Conservation (phyloP, 2,797 vertebrate genomes). For the Eulemur rubriventer region DNA sequence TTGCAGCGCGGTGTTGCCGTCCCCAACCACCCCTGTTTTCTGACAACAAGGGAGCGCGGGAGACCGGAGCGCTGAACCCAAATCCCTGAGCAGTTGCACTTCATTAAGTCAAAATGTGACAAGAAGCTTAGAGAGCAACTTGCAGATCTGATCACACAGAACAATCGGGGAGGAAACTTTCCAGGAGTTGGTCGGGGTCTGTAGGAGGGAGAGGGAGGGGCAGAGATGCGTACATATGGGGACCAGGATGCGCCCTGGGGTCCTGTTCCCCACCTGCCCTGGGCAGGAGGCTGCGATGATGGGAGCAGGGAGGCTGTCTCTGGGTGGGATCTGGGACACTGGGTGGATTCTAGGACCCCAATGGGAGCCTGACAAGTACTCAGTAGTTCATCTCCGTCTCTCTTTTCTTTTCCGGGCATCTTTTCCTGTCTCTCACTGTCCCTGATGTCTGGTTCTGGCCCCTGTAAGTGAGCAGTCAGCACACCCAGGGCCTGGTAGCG, state of each 20-base stretch:
- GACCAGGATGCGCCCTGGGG: background rate
- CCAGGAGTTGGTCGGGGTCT: conserved; percentile 78
- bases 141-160: conserved; percentile 99
- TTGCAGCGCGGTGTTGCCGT: conserved; percentile 96
- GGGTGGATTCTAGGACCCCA: background rate
- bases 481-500: background rate
- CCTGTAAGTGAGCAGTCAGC: background rate
- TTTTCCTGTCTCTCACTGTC: background rate
- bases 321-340: background rate
- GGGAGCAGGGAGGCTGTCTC: background rate
- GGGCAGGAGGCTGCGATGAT: background rate
- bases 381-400: background rate
- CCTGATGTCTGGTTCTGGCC: background rate
- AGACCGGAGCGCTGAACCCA: conserved; percentile 99
- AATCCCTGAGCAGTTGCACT: conserved; percentile 99
- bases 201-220: background rate
- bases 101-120: conserved; percentile 99
- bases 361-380: background rate
- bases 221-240: rapidly evolving
- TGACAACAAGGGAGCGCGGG: conserved; percentile 99
- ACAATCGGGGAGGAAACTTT: conserved; percentile 99
- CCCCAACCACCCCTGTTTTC: conserved; percentile 99
- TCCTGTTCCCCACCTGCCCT: background rate
- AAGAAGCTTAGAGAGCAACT: conserved; percentile 99
- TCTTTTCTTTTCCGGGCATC: background rate